A percentile compares a stretch with the other conserved stretches of the same genome.
phyloP scores from a whole-genome alignment of 2,888 invertebrate genomes.

The Clitarchus hookeri region DNA sequence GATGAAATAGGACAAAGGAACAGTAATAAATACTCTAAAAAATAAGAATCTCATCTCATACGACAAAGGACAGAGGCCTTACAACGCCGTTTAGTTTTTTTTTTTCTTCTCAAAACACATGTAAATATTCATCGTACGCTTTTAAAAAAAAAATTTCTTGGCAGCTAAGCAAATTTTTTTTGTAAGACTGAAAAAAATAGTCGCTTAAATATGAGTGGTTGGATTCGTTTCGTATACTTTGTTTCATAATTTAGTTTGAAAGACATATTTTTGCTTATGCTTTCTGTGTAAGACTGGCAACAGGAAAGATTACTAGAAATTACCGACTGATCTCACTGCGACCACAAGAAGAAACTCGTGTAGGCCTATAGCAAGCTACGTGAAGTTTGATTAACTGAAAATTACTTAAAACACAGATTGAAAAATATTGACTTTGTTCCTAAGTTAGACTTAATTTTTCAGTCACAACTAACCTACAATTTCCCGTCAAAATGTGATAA shows the following conservation, averaged over 20 bases:
- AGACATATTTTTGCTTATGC: background rate
- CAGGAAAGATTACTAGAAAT: conserved; percentile 17
- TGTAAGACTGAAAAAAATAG: background rate
- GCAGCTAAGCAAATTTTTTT: background rate
- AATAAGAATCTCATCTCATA: background rate
- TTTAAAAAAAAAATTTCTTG: background rate
- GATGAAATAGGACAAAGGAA: background rate
- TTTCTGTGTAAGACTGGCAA: conserved; percentile 31
- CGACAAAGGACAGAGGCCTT: conserved; percentile 11
- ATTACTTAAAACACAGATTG: background rate
- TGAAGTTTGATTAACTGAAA: background rate
- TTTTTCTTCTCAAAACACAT: background rate
- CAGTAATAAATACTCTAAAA: background rate
- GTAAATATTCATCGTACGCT: background rate
- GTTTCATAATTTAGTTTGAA: conserved; percentile 19
- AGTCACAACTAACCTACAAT: no score
- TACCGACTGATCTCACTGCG: background rate
- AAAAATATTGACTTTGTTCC: no score
- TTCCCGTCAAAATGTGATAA: no score
- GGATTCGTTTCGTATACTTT: conserved; percentile 34
- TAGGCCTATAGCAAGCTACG: no score
- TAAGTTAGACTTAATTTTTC: no score
- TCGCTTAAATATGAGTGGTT: conserved; percentile 28
- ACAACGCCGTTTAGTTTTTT: background rate
- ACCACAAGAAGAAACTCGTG: background rate